phyloP scores from a whole-genome alignment of 2,797 vertebrate genomes.

The Poecilia picta region DNA sequence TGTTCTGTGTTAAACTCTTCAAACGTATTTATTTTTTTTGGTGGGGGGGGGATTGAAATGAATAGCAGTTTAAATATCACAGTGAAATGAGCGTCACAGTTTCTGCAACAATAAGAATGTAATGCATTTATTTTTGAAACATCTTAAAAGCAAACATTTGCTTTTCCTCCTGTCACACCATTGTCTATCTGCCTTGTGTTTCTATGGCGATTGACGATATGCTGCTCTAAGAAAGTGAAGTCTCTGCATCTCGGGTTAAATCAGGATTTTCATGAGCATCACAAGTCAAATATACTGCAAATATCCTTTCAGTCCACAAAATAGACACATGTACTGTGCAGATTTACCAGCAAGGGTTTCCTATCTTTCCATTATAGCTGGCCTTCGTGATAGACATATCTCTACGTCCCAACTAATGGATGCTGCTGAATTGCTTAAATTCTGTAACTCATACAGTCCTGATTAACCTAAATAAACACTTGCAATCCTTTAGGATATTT shows the following conservation, averaged over 20 bases:
- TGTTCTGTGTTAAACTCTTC: neutral
- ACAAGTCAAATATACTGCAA: neutral
- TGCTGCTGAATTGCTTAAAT: slow-evolving; percentile 35
- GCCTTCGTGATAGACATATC: slow-evolving; percentile 14
- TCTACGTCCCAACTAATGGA: slow-evolving; percentile 32
- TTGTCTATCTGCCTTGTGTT: neutral
- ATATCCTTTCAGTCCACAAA: neutral
- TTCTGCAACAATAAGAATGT: neutral
- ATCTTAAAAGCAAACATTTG: slow-evolving; percentile 2
- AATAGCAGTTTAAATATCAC: neutral
- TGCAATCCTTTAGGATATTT: slow-evolving; percentile 26
- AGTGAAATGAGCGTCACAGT: neutral
- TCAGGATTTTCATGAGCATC: neutral
- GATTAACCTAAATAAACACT: slow-evolving; percentile 50
- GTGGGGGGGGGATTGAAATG: neutral
- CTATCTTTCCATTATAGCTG: neutral
- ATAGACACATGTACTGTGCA: neutral
- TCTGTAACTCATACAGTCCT: slow-evolving; percentile 21
- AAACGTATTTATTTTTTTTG: neutral
- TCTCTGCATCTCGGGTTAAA: neutral
- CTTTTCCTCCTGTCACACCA: neutral
- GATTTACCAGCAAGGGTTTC: neutral
- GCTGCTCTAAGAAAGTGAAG: neutral
- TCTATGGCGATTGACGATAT: neutral
- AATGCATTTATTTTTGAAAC: neutral